Conservation (phyloP, 1,140 invertebrate species). For the Trichogramma pretiosum region DNA sequence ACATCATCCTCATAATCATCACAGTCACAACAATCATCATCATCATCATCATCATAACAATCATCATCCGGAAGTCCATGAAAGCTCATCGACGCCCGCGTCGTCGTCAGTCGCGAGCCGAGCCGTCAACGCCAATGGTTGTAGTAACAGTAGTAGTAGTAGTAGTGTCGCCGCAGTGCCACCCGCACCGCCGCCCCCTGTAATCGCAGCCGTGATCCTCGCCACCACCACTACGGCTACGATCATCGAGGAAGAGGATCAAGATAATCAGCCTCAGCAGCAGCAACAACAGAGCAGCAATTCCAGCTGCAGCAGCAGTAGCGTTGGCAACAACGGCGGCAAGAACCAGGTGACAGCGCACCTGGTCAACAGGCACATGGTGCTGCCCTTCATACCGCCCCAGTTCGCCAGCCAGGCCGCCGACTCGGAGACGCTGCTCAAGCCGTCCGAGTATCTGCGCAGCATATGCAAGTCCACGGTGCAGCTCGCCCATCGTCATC, state of each 20-base stretch:
- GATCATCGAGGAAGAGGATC: conserved; percentile 35
- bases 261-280: conserved; percentile 20
- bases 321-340: neutral
- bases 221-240: conserved; percentile 31
- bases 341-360: conserved; percentile 36
- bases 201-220: conserved; percentile 32
- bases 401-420: conserved; percentile 62
- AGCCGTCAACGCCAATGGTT: neutral
- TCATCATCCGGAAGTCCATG: too few species aligned
- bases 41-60: too few species aligned
- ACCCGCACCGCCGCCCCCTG: conserved; percentile 19
- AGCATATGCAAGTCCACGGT: conserved; percentile 55
- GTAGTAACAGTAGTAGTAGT: too few species aligned
- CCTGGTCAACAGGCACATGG: conserved; percentile 73
- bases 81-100: neutral
- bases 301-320: neutral
- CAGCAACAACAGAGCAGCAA: neutral
- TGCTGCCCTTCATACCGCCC: conserved; percentile 78
- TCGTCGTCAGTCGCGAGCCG: neutral
- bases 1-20: too few species aligned
- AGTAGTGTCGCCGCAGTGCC: neutral
- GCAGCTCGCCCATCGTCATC: conserved; percentile 5
- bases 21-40: conserved; percentile 26
- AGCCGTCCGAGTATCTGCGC: conserved; percentile 82
- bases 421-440: conserved; percentile 72